These are phyloP conservation scores for Chloromyia formosa DNA, from an alignment of 2,888 invertebrate genomes.

Conservation along the genomic window DNA sequence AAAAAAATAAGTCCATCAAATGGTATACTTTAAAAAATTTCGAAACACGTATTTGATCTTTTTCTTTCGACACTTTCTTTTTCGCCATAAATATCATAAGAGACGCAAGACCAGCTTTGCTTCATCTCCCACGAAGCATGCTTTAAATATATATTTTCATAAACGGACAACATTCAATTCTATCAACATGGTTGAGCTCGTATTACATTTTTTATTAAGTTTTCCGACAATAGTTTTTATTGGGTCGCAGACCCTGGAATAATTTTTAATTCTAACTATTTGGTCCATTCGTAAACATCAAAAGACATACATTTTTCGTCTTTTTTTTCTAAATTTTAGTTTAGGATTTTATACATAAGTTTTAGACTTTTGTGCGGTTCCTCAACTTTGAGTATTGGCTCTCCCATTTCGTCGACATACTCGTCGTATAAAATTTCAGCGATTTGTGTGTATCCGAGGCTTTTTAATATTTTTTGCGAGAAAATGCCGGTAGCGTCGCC, in stretches of 20 bases:
- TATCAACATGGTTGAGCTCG: neutral
- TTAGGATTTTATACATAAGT: constrained; percentile 67
- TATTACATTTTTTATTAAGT: neutral
- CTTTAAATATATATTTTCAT: neutral
- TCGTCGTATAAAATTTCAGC: constrained; percentile 76
- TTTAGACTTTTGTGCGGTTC: constrained; percentile 77
- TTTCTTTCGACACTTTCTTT: neutral
- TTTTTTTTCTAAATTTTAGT: too few relatives aligned
- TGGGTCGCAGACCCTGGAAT: neutral
- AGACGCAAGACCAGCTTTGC: neutral
- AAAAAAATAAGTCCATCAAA: too few relatives aligned
- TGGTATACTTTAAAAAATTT: neutral
- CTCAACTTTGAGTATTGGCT: constrained; percentile 68
- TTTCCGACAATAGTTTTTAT: neutral
- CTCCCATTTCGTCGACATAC: constrained; percentile 70
- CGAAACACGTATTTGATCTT: neutral
- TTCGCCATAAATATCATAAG: neutral
- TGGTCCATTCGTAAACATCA: constrained; percentile 30
- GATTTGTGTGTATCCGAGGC: constrained; percentile 72
- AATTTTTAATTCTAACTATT: constrained; percentile 15
- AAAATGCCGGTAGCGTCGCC: constrained; percentile 83
- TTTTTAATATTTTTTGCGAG: constrained; percentile 78
- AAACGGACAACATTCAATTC: constrained; percentile 4
- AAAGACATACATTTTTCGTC: constrained; percentile 7
- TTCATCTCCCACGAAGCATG: neutral